Percentiles rank a stretch among this genome's conserved stretches.
These are phyloP conservation scores for Echinops telfairi DNA, from an alignment of 2,113 vertebrate species.

Conservation along the genomic window DNA sequence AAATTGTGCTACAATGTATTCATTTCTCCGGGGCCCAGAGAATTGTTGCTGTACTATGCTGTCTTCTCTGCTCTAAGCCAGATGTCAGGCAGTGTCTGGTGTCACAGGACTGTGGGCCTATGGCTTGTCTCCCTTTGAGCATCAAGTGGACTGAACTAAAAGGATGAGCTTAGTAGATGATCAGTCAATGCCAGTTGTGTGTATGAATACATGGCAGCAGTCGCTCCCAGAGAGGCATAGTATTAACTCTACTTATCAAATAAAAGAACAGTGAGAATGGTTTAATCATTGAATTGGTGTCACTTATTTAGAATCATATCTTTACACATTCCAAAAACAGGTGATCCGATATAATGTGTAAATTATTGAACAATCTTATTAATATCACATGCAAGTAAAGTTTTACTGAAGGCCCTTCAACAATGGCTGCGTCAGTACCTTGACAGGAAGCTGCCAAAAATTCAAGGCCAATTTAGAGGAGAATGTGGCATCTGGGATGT, in stretches of 20 bases:
- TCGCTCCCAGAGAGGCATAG: neutral
- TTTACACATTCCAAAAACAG: too few relatives aligned
- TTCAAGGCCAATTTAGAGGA: too few relatives aligned
- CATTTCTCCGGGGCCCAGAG: neutral
- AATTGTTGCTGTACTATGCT: neutral
- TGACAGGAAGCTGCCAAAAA: too few relatives aligned
- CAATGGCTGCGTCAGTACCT: too few relatives aligned
- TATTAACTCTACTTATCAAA: constrained; percentile 11
- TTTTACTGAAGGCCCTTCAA: too few relatives aligned
- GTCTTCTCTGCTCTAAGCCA: neutral
- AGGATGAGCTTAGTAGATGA: neutral
- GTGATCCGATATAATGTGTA: too few relatives aligned
- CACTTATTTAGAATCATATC: constrained; percentile 1
- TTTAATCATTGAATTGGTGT: neutral
- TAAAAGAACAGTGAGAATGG: neutral
- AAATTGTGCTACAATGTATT: neutral
- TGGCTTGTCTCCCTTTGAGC: neutral
- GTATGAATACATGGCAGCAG: neutral
- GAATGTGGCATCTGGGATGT: neutral
- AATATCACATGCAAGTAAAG: too few relatives aligned
- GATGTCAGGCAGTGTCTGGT: too few relatives aligned
- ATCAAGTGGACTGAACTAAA: constrained; percentile 2
- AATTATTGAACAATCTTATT: too few relatives aligned
- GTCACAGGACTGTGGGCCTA: neutral
- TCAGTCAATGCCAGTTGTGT: neutral